These are phyloP conservation scores for Meriones unguiculatus DNA, from an alignment of 2,113 vertebrate species.

Conservation along the genomic window DNA sequence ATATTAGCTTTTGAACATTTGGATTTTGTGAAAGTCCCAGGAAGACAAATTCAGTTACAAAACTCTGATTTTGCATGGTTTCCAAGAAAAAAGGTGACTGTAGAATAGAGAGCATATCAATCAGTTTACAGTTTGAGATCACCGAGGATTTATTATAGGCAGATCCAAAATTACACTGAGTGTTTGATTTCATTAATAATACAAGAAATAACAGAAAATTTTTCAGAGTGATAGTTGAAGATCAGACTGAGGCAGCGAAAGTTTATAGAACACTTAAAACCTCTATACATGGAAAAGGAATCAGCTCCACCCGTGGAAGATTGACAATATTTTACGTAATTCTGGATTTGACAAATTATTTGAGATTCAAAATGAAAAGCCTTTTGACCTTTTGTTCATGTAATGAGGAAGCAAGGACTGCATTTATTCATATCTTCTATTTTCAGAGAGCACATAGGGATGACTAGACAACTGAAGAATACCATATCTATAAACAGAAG, in stretches of 20 bases:
- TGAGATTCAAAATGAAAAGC: slow-evolving; percentile 6
- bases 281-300: neutral
- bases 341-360: no score
- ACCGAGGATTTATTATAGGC: rapidly evolving
- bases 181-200: neutral
- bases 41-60: slow-evolving; percentile 66
- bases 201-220: neutral
- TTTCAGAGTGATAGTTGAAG: rapidly evolving
- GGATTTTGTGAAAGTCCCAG: slow-evolving; percentile 68
- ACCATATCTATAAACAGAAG: neutral
- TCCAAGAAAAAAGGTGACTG: neutral
- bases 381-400: neutral
- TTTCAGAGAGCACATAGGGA: rapidly evolving
- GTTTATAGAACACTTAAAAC: neutral
- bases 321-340: neutral
- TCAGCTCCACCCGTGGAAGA: neutral
- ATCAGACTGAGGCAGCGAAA: neutral
- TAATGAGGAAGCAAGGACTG: neutral
- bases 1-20: slow-evolving; percentile 59
- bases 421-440: neutral
- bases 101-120: neutral
- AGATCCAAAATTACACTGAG: neutral
- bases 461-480: neutral
- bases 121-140: neutral
- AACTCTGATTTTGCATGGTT: slow-evolving; percentile 70